Conservation (phyloP, 2,113 vertebrate species). For the Barbus barbus region DNA sequence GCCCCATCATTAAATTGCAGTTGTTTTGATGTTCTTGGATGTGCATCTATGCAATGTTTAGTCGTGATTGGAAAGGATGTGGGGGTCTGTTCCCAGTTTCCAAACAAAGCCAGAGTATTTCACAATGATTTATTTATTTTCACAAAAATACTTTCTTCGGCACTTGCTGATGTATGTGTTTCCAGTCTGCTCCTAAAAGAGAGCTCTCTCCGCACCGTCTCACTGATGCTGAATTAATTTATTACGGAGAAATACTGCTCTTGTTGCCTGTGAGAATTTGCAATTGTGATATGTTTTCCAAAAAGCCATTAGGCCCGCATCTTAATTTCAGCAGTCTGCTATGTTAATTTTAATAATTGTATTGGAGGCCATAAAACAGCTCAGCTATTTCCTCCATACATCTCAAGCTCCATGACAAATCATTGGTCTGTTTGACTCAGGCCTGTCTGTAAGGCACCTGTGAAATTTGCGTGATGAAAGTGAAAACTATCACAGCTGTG, state of each 20-base stretch:
- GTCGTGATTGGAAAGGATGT: constrained; percentile 64
- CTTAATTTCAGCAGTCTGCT: constrained; percentile 32
- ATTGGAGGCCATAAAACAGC: constrained; percentile 19
- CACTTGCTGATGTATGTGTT: constrained; percentile 53
- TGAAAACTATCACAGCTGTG: not conserved
- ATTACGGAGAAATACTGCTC: constrained; percentile 7
- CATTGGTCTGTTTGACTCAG: not conserved
- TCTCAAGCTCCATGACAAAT: not conserved
- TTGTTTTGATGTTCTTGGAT: constrained; percentile 62
- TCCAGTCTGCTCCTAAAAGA: constrained; percentile 48
- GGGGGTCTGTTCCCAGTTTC: constrained; percentile 60
- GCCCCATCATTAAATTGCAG: constrained; percentile 52
- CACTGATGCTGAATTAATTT: constrained; percentile 43
- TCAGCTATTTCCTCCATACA: constrained; percentile 21
- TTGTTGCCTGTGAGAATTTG: constrained; percentile 32
- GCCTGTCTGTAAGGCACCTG: constrained; percentile 46
- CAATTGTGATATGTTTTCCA: constrained; percentile 56
- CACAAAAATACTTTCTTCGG: constrained; percentile 57
- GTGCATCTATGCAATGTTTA: constrained; percentile 56
- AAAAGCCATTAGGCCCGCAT: constrained; percentile 47
- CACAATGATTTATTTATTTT: constrained; percentile 61
- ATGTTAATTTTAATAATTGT: constrained; percentile 32
- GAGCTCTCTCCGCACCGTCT: constrained; percentile 36
- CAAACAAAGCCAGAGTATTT: constrained; percentile 49
- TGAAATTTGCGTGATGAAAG: not conserved